Evolutionary conservation across 2,888 invertebrate genomes (phyloP).

Genomic region (Synergus japonicus): DNA sequence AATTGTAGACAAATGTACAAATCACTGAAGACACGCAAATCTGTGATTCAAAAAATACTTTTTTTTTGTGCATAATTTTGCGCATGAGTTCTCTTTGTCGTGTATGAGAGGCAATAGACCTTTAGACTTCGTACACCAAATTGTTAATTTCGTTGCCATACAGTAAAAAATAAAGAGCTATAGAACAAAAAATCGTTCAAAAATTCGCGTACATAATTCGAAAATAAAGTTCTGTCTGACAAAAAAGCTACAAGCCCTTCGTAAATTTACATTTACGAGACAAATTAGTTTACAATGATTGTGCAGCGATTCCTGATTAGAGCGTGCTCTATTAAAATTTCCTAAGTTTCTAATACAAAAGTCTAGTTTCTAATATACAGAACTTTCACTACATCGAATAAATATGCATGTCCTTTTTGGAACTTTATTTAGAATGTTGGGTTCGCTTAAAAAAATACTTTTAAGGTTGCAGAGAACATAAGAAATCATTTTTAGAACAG

Average conservation of each 20-base stretch:
- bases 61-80: slow-evolving; percentile 50
- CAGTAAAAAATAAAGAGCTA: background rate
- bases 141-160: background rate
- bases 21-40: slow-evolving; percentile 31
- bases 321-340: slow-evolving; percentile 10
- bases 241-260: background rate
- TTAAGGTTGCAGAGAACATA: slow-evolving; percentile 10
- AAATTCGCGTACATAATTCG: background rate
- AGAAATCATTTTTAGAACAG: slow-evolving; percentile 18
- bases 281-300: background rate
- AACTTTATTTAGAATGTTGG: slow-evolving; percentile 15
- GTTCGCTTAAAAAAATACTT: slow-evolving; percentile 28
- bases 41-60: slow-evolving; percentile 35
- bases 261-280: background rate
- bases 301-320: slow-evolving; percentile 24
- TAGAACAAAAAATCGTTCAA: background rate
- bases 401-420: slow-evolving; percentile 15
- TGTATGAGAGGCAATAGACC: slow-evolving; percentile 49
- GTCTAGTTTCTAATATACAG: slow-evolving; percentile 3
- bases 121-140: slow-evolving; percentile 8
- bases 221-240: background rate
- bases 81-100: slow-evolving; percentile 51
- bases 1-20: slow-evolving; percentile 46
- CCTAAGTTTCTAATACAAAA: slow-evolving; percentile 14
- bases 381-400: slow-evolving; percentile 12